Percentiles rank a stretch among this genome's conserved stretches.
phyloP scores from a whole-genome alignment of 2,888 invertebrate species.

The Lasioglossum zephyrum region DNA sequence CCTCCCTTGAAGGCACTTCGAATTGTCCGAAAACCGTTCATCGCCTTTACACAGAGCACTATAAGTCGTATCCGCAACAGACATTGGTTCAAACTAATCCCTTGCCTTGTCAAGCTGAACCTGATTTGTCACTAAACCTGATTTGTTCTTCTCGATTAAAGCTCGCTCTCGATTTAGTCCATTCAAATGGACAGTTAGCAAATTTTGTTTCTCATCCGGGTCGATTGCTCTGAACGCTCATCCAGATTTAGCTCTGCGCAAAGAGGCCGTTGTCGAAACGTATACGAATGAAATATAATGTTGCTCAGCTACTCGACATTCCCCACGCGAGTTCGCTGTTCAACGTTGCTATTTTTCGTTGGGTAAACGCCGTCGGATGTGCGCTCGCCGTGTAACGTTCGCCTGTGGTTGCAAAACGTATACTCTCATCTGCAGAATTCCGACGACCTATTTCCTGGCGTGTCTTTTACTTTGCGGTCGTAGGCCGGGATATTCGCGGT shows the following conservation, averaged over 20 bases:
- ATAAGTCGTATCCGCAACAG: background rate
- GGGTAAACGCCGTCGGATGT: background rate
- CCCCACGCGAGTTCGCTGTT: background rate
- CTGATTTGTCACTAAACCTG: background rate
- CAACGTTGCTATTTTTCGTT: conserved; percentile 14
- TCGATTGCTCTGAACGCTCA: background rate
- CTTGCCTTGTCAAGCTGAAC: background rate
- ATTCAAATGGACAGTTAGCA: background rate
- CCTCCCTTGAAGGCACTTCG: background rate
- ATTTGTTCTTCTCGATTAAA: background rate
- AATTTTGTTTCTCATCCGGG: background rate
- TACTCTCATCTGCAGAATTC: conserved; percentile 15
- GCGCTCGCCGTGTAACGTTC: conserved; percentile 9
- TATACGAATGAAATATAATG: conserved; percentile 1
- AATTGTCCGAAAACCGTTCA: background rate
- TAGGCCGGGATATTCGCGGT: conserved; percentile 1
- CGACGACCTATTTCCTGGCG: conserved; percentile 21
- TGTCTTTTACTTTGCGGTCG: conserved; percentile 17
- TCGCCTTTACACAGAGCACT: background rate
- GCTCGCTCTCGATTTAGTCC: background rate
- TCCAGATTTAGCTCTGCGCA: background rate
- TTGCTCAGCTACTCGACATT: background rate
- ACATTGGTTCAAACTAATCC: background rate
- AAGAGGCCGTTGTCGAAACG: background rate
- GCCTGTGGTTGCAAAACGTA: conserved; percentile 20